phyloP scores from a whole-genome alignment of 2,113 vertebrate species.

The Elachura formosa region DNA sequence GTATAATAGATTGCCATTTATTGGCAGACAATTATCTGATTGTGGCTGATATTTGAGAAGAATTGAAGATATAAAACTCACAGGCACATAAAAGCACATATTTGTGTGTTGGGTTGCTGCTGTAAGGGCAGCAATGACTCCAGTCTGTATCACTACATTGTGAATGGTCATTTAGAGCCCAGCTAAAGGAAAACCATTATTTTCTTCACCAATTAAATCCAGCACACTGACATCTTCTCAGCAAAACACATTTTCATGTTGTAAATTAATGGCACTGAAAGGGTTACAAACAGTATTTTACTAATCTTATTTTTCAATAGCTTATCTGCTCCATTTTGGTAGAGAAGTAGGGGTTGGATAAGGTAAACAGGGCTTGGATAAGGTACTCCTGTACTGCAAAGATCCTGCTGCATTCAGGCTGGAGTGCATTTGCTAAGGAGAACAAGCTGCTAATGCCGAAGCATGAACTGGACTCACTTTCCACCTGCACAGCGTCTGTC shows the following conservation, averaged over 20 bases:
- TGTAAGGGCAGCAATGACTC: background rate
- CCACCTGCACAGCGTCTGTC: background rate
- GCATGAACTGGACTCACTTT: background rate
- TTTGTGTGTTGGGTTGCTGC: background rate
- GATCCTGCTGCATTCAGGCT: background rate
- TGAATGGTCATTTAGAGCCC: background rate
- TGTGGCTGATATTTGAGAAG: background rate
- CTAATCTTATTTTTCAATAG: background rate
- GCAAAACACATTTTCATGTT: background rate
- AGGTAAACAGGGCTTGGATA: background rate
- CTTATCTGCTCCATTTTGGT: background rate
- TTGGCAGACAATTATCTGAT: background rate
- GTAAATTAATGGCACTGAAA: background rate
- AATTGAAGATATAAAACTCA: background rate
- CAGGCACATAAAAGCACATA: background rate
- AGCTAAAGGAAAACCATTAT: background rate
- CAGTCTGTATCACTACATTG: background rate
- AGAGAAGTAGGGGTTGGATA: background rate
- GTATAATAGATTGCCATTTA: background rate
- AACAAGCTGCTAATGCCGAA: background rate
- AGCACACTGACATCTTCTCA: background rate
- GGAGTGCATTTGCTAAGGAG: constrained; percentile 10
- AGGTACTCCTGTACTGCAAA: background rate
- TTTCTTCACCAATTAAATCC: background rate
- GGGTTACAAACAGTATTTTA: background rate